Conservation (phyloP, 92 coral and sea anemone species). For the Actinernus sp. region DNA sequence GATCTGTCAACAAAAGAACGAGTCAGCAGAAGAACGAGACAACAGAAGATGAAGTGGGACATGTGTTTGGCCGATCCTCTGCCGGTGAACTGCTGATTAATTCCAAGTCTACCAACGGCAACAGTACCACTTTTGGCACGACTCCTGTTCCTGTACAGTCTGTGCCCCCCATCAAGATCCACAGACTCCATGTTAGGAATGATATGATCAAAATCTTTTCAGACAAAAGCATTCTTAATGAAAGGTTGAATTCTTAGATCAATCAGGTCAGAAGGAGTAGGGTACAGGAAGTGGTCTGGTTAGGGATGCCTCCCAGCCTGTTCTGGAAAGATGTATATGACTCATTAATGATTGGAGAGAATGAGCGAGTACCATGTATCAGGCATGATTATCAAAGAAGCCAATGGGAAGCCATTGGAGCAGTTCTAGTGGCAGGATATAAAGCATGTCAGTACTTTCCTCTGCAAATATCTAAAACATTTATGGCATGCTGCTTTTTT, state of each 20-base stretch:
- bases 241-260: conserved; percentile 3
- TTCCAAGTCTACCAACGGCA: no score
- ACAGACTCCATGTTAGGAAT: conserved; percentile 4
- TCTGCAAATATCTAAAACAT: conserved; percentile 17
- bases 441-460: conserved; percentile 32
- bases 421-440: conserved; percentile 35
- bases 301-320: conserved; percentile 7
- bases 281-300: conserved; percentile 21
- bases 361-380: conserved; percentile 22
- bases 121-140: no score
- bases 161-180: no score
- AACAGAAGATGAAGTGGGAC: no score
- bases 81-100: no score
- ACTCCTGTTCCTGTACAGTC: no score
- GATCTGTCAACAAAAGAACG: no score
- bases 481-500: conserved; percentile 21
- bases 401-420: conserved; percentile 36
- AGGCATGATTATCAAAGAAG: conserved; percentile 44
- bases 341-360: conserved; percentile 23
- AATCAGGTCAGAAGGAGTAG: conserved; percentile 12
- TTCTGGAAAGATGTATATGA: conserved; percentile 27
- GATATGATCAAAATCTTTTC: conserved; percentile 4
- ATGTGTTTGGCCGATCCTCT: no score
- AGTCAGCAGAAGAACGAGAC: no score
- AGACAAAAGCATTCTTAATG: conserved; percentile 9